These are phyloP conservation scores for Gastracanthus pulcherrimus DNA, from an alignment of 2,888 invertebrate species.

Conservation along the genomic window DNA sequence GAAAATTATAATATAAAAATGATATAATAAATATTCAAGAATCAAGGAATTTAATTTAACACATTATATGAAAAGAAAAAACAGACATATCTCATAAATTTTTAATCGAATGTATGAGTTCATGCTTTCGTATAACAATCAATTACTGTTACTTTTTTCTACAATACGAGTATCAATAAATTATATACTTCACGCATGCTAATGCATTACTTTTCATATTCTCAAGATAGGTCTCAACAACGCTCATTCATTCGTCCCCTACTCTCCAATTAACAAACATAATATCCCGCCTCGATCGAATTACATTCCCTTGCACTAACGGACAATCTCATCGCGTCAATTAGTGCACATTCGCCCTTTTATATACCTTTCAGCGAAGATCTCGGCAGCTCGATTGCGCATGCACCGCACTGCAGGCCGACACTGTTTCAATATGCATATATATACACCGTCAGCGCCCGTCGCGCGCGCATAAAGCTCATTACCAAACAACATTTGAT, in stretches of 20 bases:
- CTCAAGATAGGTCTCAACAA: too few species aligned
- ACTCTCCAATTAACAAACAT: neutral
- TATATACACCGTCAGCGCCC: neutral
- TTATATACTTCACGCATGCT: neutral
- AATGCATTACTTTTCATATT: too few species aligned
- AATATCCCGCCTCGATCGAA: neutral
- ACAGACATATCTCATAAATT: too few species aligned
- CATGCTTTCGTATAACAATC: too few species aligned
- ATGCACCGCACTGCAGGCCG: neutral
- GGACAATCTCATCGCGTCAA: conserved; percentile 14
- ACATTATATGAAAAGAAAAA: too few species aligned
- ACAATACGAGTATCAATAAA: too few species aligned
- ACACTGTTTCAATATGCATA: conserved; percentile 19
- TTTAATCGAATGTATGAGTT: too few species aligned
- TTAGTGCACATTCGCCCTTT: conserved; percentile 6
- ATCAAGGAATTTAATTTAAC: too few species aligned
- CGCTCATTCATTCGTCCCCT: too few species aligned
- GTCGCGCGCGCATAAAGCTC: conserved; percentile 27
- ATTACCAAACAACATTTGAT: conserved; percentile 49
- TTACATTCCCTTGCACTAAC: neutral
- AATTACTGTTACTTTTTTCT: too few species aligned
- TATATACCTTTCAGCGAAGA: conserved; percentile 9
- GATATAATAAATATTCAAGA: too few species aligned
- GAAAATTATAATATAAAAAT: too few species aligned
- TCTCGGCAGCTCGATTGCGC: neutral